phyloP scores from a whole-genome alignment of 2,113 vertebrate genomes.

The Barbus barbus region DNA sequence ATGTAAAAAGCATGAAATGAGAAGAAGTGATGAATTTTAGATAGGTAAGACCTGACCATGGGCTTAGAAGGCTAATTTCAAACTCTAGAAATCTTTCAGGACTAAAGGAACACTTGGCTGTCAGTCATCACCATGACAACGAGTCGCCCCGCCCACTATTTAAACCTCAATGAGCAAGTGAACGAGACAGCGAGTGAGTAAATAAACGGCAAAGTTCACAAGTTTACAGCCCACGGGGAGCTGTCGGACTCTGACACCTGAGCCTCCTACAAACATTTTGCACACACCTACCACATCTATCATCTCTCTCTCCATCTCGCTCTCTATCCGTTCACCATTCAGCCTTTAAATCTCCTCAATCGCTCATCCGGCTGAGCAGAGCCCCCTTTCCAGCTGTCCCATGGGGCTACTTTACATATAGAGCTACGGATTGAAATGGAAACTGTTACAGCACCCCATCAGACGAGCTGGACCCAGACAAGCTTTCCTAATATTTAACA shows the following conservation, averaged over 20 bases:
- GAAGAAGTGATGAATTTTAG: conserved; percentile 21
- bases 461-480: conserved; percentile 7
- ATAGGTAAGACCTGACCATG: background rate
- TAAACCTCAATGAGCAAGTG: conserved; percentile 1
- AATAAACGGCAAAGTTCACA: conserved; percentile 19
- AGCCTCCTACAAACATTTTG: background rate
- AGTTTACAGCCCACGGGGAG: conserved; percentile 10
- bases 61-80: conserved; percentile 18
- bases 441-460: conserved; percentile 37
- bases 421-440: conserved; percentile 36
- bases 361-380: background rate
- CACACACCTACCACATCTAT: conserved; percentile 28
- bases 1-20: conserved; percentile 17
- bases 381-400: conserved; percentile 25
- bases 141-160: background rate
- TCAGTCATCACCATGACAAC: background rate
- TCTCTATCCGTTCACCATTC: conserved; percentile 52
- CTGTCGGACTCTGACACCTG: conserved; percentile 23
- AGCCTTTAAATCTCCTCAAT: conserved; percentile 56
- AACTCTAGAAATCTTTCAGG: conserved; percentile 1
- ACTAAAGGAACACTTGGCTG: conserved; percentile 9
- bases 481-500: conserved; percentile 44
- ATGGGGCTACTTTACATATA: conserved; percentile 32
- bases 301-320: conserved; percentile 37
- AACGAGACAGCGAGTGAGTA: background rate